Evolutionary conservation across 2,113 vertebrate genomes (phyloP), one percentile per base, ranked within the genome.

Genomic region (Actenoides hombroni): DNA sequence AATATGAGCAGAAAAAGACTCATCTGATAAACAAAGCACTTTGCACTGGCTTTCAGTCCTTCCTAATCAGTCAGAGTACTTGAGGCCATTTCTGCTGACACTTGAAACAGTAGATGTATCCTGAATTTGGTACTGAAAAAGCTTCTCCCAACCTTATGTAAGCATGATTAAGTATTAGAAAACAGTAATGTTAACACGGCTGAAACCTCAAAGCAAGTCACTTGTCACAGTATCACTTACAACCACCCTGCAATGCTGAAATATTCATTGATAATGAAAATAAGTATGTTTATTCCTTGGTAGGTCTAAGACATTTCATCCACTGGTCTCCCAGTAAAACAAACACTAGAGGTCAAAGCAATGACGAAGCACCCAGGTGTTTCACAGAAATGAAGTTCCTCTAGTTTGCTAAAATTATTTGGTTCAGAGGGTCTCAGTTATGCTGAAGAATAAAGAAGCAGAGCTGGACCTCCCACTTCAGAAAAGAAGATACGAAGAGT

Each of bases 21-120:
- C 56, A 28, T 91, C 65, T 85, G 57, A 79, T 89, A 91, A 95
- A 94, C 90, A 95, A 95, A 93, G n/a, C 57, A 78, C 65, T 94
- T 90, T 75, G 83, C 75, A 64, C 37, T 68, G 63, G 60, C 51
- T 94, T 96, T 65, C 71, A 95, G 75, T 81, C 78, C 94, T 90
- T 64, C 83, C 85, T 84, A 86, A 94, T 94, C 92, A 95, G 76
- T 90, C 70, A 83, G 51, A 82, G 65, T 35, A 49, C 90, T 96
- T 60, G 48, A 94, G 74, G 86, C 39, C 8, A 0, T 89, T 97
- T 93, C 74, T 94, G 95, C 92, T 96, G 88, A 95, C 86, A 73
- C 53, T 81, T 56, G 33, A 75, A 94, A 60, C 26, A 5, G 40
- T 8, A 42, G 53, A 57, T 46, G 24, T 25, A 69, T 73, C 83